Evolutionary conservation across 2,113 vertebrate species (phyloP).

Genomic region (Hymenochirus boettgeri): DNA sequence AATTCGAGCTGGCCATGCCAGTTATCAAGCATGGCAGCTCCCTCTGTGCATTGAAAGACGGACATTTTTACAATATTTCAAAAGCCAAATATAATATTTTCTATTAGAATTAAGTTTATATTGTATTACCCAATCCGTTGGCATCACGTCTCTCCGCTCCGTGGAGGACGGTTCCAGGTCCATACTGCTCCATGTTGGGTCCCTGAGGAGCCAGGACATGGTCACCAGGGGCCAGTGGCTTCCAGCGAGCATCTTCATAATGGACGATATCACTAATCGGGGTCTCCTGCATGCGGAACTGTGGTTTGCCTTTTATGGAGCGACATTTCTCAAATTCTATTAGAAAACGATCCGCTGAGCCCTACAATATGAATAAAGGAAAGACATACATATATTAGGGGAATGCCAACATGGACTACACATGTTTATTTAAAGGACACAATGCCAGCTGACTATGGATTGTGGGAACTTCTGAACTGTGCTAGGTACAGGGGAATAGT

Average conservation of each 20-base stretch:
- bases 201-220: conserved; percentile 56
- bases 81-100: too few relatives aligned
- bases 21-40: too few relatives aligned
- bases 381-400: background rate
- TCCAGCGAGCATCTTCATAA: conserved; percentile 47
- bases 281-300: conserved; percentile 46
- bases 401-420: too few relatives aligned
- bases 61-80: too few relatives aligned
- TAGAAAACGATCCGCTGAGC: conserved; percentile 47
- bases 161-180: conserved; percentile 56
- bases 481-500: too few relatives aligned
- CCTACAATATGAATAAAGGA: conserved; percentile 49
- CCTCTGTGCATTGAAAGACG: too few relatives aligned
- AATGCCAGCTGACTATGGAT: too few relatives aligned
- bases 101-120: background rate
- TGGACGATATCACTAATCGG: conserved; percentile 52
- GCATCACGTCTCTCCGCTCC: conserved; percentile 41
- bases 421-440: too few relatives aligned
- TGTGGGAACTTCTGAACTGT: too few relatives aligned
- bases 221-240: conserved; percentile 52
- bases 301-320: conserved; percentile 30
- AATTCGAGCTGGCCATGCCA: too few relatives aligned
- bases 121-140: conserved; percentile 44
- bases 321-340: conserved; percentile 51
- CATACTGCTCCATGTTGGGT: conserved; percentile 47